phyloP scores from a whole-genome alignment of 1,140 invertebrate genomes.

The Hylaeus volcanicus region DNA sequence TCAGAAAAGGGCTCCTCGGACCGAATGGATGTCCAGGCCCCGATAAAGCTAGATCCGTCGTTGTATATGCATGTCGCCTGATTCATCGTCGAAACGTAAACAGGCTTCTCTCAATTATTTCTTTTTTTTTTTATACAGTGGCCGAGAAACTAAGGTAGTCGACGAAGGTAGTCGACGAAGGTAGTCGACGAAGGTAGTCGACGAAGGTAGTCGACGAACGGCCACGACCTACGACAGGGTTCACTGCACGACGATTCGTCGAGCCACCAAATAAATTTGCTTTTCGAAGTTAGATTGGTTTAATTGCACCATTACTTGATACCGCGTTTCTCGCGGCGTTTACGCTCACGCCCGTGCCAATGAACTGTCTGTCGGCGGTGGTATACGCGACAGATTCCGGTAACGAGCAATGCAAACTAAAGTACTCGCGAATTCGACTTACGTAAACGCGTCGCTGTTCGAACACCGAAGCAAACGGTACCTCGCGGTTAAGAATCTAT shows the following conservation, averaged over 20 bases:
- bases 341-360: slow-evolving; percentile 64
- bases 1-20: no score
- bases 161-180: slow-evolving; percentile 33
- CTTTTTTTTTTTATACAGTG: background rate
- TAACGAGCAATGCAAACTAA: slow-evolving; percentile 36
- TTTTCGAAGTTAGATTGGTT: slow-evolving; percentile 64
- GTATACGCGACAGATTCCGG: slow-evolving; percentile 49
- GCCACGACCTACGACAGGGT: slow-evolving; percentile 59
- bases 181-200: slow-evolving; percentile 23
- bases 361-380: slow-evolving; percentile 62
- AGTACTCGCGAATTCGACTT: slow-evolving; percentile 19
- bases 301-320: slow-evolving; percentile 63
- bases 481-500: no score
- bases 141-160: slow-evolving; percentile 6
- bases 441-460: slow-evolving; percentile 16
- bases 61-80: background rate
- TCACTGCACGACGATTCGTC: slow-evolving; percentile 30
- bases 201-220: slow-evolving; percentile 34
- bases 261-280: slow-evolving; percentile 42
- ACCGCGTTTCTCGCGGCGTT: slow-evolving; percentile 55
- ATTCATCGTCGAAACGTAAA: slow-evolving; percentile 17
- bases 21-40: no score
- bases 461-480: background rate
- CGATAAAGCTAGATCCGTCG: background rate
- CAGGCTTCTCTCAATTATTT: background rate